These are phyloP conservation scores for human (Homo sapiens) DNA, from an alignment of 2,113 vertebrate species.

Conservation along the genomic window GRCh38 chr9:2467001-2467500, in stretches of 20 bases:
- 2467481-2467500: background rate
- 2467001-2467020: background rate
- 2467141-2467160: background rate
- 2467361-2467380: background rate
- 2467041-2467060: background rate
- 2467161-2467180: background rate
- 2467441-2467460: background rate
- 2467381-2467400: background rate
- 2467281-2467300: background rate
- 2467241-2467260: background rate
- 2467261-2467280: background rate
- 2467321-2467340: background rate
- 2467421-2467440: background rate
- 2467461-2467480: background rate
- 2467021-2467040: background rate
- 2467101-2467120: background rate
- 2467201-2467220: background rate
- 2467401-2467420: background rate
- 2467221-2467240: background rate
- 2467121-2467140: background rate
- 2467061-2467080: background rate
- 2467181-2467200: background rate
- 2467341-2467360: conserved; percentile 24
- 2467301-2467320: background rate
- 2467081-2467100: background rate